Percentiles rank a stretch among this genome's conserved stretches.
Conservation (phyloP, 1,140 invertebrate species). For the Drosophila parabipectinata region DNA sequence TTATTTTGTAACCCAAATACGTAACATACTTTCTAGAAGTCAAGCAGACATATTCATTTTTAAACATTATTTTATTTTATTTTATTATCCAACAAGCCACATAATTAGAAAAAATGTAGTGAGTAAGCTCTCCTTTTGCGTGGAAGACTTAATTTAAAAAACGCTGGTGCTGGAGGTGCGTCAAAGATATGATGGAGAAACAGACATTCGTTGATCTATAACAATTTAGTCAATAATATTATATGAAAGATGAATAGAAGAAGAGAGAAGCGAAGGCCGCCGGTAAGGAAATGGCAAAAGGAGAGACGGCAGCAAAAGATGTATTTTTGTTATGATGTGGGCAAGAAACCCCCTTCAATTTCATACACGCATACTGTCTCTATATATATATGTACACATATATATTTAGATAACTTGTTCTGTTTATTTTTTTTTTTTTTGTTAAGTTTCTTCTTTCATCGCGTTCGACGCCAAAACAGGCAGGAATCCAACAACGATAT, state of each 20-base stretch:
- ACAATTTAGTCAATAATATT: slow-evolving; percentile 79
- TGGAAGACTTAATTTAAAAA: not conserved
- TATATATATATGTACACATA: slow-evolving; percentile 13
- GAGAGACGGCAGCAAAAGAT: slow-evolving; percentile 21
- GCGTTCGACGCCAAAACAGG: slow-evolving; percentile 34
- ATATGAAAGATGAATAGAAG: slow-evolving; percentile 40
- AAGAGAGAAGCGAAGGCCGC: slow-evolving; percentile 2
- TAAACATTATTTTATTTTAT: no score
- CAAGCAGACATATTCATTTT: no score
- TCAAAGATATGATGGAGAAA: slow-evolving; percentile 45
- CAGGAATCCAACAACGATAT: slow-evolving; percentile 2
- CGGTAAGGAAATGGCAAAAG: not conserved
- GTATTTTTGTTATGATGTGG: slow-evolving; percentile 52
- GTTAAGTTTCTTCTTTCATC: slow-evolving; percentile 59
- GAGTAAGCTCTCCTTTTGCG: not conserved
- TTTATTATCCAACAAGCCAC: not conserved
- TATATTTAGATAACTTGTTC: slow-evolving; percentile 51
- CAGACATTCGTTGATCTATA: slow-evolving; percentile 76
- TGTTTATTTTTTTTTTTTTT: slow-evolving; percentile 45
- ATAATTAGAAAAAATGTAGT: not conserved
- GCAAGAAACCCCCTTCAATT: slow-evolving; percentile 11
- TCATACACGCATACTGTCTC: slow-evolving; percentile 38
- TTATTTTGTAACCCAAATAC: not conserved
- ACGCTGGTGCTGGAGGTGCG: slow-evolving; percentile 17
- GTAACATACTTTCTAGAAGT: not conserved